Conservation (phyloP, 2,797 vertebrate species). For the Microhierax caerulescens region DNA sequence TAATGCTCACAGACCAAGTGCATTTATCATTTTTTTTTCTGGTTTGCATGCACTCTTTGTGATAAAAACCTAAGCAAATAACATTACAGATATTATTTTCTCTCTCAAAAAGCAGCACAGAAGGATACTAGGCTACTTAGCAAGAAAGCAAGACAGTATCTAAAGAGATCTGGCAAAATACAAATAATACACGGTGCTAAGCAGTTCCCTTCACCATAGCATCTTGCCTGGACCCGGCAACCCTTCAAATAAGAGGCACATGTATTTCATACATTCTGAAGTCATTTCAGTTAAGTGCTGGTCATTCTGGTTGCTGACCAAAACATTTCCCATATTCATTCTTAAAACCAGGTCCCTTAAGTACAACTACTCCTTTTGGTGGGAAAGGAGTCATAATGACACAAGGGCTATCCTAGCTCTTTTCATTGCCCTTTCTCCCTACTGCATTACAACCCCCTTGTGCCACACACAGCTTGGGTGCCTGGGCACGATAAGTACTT, state of each 20-base stretch:
- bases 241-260: background rate
- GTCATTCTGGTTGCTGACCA: background rate
- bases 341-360: background rate
- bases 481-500: background rate
- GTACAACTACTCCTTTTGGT: background rate
- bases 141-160: background rate
- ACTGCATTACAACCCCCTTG: background rate
- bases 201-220: background rate
- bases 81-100: background rate
- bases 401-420: background rate
- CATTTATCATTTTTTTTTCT: constrained; percentile 10
- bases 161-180: background rate
- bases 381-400: background rate
- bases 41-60: background rate
- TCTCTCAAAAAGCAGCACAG: background rate
- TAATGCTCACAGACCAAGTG: background rate
- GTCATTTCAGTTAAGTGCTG: background rate
- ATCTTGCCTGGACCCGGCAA: background rate
- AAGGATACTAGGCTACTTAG: background rate
- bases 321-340: background rate
- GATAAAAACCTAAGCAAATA: background rate
- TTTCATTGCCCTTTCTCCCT: background rate
- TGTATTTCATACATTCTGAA: background rate
- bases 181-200: background rate
- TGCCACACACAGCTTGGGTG: background rate